These are phyloP conservation scores for Amazona ochrocephala DNA, from an alignment of 2,797 vertebrate genomes.

Conservation along the genomic window DNA sequence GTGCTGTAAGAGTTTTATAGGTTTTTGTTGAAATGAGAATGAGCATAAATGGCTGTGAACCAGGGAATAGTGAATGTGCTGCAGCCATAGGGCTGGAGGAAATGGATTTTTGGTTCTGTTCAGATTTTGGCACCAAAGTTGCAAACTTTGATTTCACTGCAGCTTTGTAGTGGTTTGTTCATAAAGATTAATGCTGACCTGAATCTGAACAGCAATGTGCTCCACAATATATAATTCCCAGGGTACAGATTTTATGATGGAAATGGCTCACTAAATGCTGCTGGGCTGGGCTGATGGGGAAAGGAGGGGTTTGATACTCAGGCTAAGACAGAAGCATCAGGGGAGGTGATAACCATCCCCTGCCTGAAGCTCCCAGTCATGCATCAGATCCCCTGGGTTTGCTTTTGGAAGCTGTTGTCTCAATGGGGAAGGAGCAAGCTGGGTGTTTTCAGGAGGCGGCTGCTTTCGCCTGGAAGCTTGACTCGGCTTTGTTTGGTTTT, in stretches of 20 bases:
- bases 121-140: background rate
- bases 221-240: fast-evolving
- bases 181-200: background rate
- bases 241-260: background rate
- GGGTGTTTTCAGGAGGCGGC: background rate
- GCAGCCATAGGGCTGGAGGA: fast-evolving
- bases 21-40: slow-evolving; percentile 25
- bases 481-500: background rate
- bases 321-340: background rate
- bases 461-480: background rate
- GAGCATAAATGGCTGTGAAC: slow-evolving; percentile 40
- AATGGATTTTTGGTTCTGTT: background rate
- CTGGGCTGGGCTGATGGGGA: background rate
- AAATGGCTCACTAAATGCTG: background rate
- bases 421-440: background rate
- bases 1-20: slow-evolving; percentile 47
- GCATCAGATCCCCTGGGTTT: background rate
- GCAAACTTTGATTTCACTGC: background rate
- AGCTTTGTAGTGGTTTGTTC: background rate
- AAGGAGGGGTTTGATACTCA: background rate
- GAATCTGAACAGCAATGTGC: background rate
- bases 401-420: background rate
- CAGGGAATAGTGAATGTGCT: background rate
- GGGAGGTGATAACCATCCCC: background rate
- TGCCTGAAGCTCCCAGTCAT: background rate